Evolutionary conservation across 2,113 vertebrate species (phyloP).

Genomic region (Zapus hudsonius): DNA sequence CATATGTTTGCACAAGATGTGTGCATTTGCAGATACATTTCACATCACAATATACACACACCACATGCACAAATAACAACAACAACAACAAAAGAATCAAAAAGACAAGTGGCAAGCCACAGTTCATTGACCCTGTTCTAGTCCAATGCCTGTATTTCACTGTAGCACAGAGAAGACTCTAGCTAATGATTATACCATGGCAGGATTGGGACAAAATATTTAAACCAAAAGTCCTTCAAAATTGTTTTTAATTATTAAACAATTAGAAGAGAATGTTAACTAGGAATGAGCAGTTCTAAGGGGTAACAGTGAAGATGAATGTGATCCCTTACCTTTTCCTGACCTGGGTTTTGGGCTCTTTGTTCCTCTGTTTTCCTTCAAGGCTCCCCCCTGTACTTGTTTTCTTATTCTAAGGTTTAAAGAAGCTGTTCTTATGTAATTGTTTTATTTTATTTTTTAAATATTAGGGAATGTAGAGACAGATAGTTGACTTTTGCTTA

Average conservation of each 20-base stretch:
- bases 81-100: background rate
- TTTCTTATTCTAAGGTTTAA: background rate
- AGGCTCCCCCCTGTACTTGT: background rate
- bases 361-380: slow-evolving; percentile 21
- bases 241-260: slow-evolving; percentile 8
- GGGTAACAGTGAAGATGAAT: background rate
- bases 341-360: background rate
- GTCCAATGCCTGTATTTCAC: background rate
- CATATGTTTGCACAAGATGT: too few species aligned
- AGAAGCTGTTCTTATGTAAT: background rate
- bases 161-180: slow-evolving; percentile 10
- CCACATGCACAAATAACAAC: background rate
- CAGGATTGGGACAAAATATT: background rate
- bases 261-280: background rate
- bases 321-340: background rate
- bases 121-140: background rate
- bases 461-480: slow-evolving; percentile 27
- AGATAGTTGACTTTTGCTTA: background rate
- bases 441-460: slow-evolving; percentile 37
- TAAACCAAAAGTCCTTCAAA: background rate
- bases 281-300: background rate
- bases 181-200: background rate
- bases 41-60: too few species aligned
- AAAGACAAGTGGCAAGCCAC: background rate
- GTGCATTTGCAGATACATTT: too few species aligned